phyloP scores from a whole-genome alignment of 2,888 invertebrate genomes.

The Pardosa pseudoannulata region DNA sequence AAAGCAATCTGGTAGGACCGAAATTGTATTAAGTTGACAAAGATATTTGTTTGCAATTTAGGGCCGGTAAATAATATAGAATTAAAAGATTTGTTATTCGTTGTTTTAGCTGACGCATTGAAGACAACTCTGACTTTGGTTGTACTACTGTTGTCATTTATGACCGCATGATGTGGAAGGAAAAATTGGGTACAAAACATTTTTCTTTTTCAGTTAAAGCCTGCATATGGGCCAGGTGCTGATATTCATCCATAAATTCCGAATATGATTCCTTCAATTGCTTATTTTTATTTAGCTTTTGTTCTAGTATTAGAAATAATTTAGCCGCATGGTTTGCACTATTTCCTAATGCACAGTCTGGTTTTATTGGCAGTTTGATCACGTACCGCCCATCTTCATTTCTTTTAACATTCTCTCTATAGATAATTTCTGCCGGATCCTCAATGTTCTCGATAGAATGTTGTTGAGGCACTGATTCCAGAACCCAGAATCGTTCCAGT shows the following conservation, averaged over 20 bases:
- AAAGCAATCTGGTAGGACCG: not conserved
- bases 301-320: not conserved
- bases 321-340: not conserved
- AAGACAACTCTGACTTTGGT: not conserved
- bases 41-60: not conserved
- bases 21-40: not conserved
- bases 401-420: not conserved
- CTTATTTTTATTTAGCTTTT: not conserved
- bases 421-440: not conserved
- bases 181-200: no score
- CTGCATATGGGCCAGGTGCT: not conserved
- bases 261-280: not conserved
- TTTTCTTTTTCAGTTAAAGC: no score
- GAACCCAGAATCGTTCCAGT: not conserved
- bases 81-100: not conserved
- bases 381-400: not conserved
- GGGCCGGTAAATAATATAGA: not conserved
- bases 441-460: not conserved
- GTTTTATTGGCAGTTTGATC: not conserved
- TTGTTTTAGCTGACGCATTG: not conserved
- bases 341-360: not conserved
- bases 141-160: not conserved
- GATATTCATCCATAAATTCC: not conserved
- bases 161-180: not conserved
- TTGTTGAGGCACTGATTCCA: not conserved